phyloP scores from a whole-genome alignment of 2,888 invertebrate genomes.

The Liopterus haemorrhoidalis region DNA sequence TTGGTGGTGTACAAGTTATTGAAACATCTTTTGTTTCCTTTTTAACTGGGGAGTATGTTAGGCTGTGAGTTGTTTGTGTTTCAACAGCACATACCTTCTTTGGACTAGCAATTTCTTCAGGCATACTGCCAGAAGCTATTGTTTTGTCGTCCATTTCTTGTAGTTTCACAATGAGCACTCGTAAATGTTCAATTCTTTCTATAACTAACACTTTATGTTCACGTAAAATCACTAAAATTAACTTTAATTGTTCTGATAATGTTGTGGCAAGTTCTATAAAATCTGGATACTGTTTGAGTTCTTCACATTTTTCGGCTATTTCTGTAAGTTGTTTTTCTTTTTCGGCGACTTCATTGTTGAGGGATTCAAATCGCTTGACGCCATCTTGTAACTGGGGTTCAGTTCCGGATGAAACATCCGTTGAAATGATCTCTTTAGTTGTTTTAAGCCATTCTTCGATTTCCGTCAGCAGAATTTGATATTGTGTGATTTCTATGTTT shows the following conservation, averaged over 20 bases:
- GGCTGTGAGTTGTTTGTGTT: constrained; percentile 63
- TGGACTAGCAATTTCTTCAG: constrained; percentile 51
- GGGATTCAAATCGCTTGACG: constrained; percentile 39
- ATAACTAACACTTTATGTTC: constrained; percentile 59
- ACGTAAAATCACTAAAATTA: constrained; percentile 52
- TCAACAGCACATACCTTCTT: constrained; percentile 48
- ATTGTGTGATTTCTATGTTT: constrained; percentile 51
- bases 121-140: constrained; percentile 65
- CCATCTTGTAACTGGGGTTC: constrained; percentile 39
- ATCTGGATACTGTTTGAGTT: constrained; percentile 48
- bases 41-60: constrained; percentile 44
- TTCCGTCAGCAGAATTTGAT: constrained; percentile 50
- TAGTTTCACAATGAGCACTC: constrained; percentile 47
- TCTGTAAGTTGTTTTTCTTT: constrained; percentile 49
- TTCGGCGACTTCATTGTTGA: constrained; percentile 43
- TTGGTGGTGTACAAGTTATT: constrained; percentile 50
- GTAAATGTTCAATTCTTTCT: constrained; percentile 53
- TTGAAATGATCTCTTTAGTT: constrained; percentile 40
- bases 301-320: constrained; percentile 47
- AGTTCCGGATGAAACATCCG: constrained; percentile 33
- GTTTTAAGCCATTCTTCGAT: constrained; percentile 52
- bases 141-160: constrained; percentile 53
- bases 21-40: constrained; percentile 48
- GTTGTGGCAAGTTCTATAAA: constrained; percentile 46
- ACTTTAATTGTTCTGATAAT: constrained; percentile 53